Base-by-base conservation (phyloP, 1,140 invertebrate species). In the Tetramorium alpestre region DNA sequence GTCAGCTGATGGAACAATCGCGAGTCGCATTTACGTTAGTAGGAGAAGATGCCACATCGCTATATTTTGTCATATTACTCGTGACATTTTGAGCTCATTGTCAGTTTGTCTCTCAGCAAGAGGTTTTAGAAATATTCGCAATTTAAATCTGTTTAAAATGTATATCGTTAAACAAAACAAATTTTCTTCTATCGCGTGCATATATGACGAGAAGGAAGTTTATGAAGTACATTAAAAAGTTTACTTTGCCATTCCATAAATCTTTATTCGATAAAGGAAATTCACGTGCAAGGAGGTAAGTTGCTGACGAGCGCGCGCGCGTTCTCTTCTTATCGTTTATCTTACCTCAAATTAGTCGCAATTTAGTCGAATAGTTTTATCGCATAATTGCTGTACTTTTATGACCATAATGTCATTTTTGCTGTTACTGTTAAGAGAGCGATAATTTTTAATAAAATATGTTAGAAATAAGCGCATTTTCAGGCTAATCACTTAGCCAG, bases 1-100 rank as follows among this genome's bases (percentile, higher is more conserved):
- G 65, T 85, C 47, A 54, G 64, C 73, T 70, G 84, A 41, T 49
- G 54, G 77, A 80, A 86, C 65, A 70, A 51, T 76, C n/a, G 47
- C 18, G 64, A 47, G 18, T 65, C 13, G 76, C 76, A 65, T 65
- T 65, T 47, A 49, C 38, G 60, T n/a, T 47, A 38, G 38, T n/a
- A 49, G 25, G 25, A 38, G 22, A 65, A 78, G 60, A 49, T 78
- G 28, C 41, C 49, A 33, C 51, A 13, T 47, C 60, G 41, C 38
- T 47, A 6, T 60, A 58, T 33, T 78, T 78, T 41, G 75, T 64
- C 38, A 65, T 33, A 65, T 78, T 33, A 47, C 25, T 28, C 11
- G 41, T 78, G 41, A 65, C 60, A 78, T 78, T 78, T 78, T 44
- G 6, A 47, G 16, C 16, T 49, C 28, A 33, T 33, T 33, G 3